These are phyloP conservation scores for Notiomystis cincta DNA, from an alignment of 2,113 vertebrate genomes.

Conservation along the genomic window DNA sequence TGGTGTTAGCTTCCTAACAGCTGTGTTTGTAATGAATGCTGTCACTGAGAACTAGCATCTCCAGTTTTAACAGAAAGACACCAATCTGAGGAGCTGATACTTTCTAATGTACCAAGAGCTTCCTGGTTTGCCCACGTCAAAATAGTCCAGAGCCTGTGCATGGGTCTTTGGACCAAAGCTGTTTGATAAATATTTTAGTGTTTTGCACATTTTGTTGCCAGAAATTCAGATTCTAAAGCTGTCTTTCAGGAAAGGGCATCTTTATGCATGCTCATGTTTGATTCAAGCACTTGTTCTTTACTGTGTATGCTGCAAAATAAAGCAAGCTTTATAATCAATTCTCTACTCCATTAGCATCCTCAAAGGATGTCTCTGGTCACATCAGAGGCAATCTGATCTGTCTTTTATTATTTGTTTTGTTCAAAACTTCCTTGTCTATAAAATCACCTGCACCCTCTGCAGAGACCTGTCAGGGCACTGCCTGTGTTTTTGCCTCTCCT, in stretches of 20 bases:
- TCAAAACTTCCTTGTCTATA: neutral
- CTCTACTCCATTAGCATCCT: constrained; percentile 5
- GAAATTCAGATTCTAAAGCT: neutral
- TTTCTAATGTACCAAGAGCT: neutral
- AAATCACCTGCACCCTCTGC: neutral
- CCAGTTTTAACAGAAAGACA: neutral
- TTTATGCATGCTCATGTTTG: constrained; percentile 42
- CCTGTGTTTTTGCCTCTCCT: neutral
- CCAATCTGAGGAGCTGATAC: neutral
- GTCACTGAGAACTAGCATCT: neutral
- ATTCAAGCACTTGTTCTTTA: constrained; percentile 3
- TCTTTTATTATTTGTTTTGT: neutral
- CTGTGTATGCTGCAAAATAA: neutral
- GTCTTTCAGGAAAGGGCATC: neutral
- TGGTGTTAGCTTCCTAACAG: neutral
- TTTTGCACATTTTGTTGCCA: neutral
- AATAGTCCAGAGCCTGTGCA: neutral
- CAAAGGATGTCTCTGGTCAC: constrained; percentile 10
- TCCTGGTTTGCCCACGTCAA: neutral
- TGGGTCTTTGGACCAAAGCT: neutral
- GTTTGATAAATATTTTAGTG: constrained; percentile 24
- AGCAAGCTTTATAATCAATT: constrained; percentile 8
- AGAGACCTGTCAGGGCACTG: neutral
- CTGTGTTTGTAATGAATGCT: neutral
- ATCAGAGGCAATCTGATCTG: neutral